A percentile compares a stretch with the other conserved stretches of the same genome.
Evolutionary conservation across 2,888 invertebrate species (phyloP).

Genomic region (Catocala sponsa): DNA sequence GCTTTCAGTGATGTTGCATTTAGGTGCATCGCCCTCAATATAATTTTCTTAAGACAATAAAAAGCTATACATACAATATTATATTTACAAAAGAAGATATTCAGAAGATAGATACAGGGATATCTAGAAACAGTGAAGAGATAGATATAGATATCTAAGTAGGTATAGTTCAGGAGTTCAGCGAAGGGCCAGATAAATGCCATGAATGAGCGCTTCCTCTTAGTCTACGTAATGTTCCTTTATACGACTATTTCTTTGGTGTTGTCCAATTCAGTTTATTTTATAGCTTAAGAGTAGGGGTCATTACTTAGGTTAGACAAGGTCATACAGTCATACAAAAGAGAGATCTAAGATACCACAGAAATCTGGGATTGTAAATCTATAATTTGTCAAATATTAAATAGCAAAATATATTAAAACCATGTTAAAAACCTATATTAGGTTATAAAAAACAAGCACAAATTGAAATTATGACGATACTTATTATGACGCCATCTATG

Average conservation of each 20-base stretch:
- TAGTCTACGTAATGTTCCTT: not conserved
- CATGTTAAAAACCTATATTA: too few relatives aligned
- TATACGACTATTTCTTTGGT: not conserved
- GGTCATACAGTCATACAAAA: constrained; percentile 54
- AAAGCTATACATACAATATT: constrained; percentile 37
- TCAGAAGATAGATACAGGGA: constrained; percentile 14
- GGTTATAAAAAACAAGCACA: too few relatives aligned
- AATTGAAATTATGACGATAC: too few relatives aligned
- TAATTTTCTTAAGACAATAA: constrained; percentile 40
- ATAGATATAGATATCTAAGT: not conserved
- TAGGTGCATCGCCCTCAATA: constrained; percentile 30
- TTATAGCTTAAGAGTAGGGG: constrained; percentile 23
- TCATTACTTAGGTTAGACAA: constrained; percentile 23
- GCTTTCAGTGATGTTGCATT: constrained; percentile 6
- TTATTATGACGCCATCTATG: too few relatives aligned
- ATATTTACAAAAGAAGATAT: constrained; percentile 41
- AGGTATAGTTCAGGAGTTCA: not conserved
- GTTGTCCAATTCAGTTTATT: constrained; percentile 15
- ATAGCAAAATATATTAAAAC: not conserved
- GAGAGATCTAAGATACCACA: constrained; percentile 54
- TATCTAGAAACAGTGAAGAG: not conserved
- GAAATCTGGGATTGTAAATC: constrained; percentile 50
- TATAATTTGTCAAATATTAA: constrained; percentile 28
- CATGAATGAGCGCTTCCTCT: not conserved
- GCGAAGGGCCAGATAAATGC: too few relatives aligned